Base-by-base conservation (phyloP, 2,113 vertebrate genomes). In the Lepisosteus osseus region DNA sequence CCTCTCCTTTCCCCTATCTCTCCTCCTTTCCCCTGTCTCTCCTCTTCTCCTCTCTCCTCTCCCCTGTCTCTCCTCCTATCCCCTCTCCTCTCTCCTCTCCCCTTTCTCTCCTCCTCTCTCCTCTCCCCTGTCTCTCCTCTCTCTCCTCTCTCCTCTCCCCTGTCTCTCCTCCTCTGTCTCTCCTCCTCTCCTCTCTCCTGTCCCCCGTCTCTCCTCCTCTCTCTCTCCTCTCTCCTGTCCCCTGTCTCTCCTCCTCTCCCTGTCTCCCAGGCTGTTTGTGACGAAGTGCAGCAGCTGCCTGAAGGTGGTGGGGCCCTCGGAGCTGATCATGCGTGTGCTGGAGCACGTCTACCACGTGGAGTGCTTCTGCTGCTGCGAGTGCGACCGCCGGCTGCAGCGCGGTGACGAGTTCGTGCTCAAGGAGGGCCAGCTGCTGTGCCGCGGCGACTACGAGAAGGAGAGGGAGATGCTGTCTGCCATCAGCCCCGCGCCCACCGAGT, bases 321-420 rank as follows among this genome's bases (percentile, higher is more conserved):
- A 96, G 88, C 87, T 96, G 74, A 94, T 96, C 79, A 95, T 96
- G 95, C 81, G 94, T 2, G 95, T 94, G 75, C 88, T 95, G 79
- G 94, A 91, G 69, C 92, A 94, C 74, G 94, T 96, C 76, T 96
- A 95, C 82, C 95, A 96, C 72, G 89, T 95, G 54, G 91, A 88
- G 72, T 96, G 95, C 87, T 95, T 96, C 87, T 94, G 82, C 86
- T 96, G 95, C 88, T 96, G 95, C 15, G 94, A 95, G 89, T 96
- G 95, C 3, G 95, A 96, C 84, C 91, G 93, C 51, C 86, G 90
- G 17, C 91, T 96, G 79, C 94, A 94, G 82, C 88, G 92, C 5
- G 95, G 95, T 0, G 95, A 96, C 6, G 94, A 96, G 90, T 96
- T 96, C 29, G 95, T 96, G 72, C 87, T 96, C 72, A 96, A 96